phyloP scores from a whole-genome alignment of 2,888 invertebrate genomes.

The Hydropsyche betteni region DNA sequence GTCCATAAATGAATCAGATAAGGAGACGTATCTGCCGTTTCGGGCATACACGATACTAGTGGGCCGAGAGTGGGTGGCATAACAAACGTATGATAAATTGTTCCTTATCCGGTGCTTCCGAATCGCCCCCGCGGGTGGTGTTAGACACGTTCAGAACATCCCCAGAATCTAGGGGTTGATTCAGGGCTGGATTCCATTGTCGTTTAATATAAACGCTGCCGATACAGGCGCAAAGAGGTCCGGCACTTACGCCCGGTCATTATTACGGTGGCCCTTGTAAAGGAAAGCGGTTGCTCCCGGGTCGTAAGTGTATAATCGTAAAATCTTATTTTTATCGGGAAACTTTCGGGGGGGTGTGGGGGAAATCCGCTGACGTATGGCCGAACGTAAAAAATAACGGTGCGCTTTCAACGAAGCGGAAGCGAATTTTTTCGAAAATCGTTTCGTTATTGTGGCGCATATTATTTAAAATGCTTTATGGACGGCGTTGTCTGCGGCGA shows the following conservation, averaged over 20 bases:
- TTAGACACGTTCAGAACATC: constrained; percentile 32
- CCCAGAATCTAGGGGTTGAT: constrained; percentile 1
- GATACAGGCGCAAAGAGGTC: background rate
- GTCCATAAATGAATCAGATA: constrained; percentile 34
- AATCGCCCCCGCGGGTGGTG: constrained; percentile 40
- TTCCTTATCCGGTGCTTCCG: constrained; percentile 33
- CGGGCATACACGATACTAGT: too few species aligned
- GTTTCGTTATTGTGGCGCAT: too few species aligned
- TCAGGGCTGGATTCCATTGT: constrained; percentile 13
- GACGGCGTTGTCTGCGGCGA: too few species aligned
- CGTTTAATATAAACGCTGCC: background rate
- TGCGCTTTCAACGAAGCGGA: too few species aligned
- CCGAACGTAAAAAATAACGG: too few species aligned
- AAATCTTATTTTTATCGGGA: constrained; percentile 17
- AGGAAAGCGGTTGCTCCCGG: background rate
- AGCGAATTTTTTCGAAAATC: too few species aligned
- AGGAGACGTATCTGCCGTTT: background rate
- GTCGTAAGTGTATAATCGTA: constrained; percentile 7
- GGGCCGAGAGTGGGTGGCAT: background rate
- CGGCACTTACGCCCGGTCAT: constrained; percentile 1
- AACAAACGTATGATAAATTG: constrained; percentile 42
- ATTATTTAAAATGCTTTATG: too few species aligned
- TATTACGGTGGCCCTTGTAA: background rate
- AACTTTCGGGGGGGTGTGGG: background rate
- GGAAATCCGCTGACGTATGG: too few species aligned